Conservation (phyloP, 2,888 invertebrate species). For the Apamea crenata region DNA sequence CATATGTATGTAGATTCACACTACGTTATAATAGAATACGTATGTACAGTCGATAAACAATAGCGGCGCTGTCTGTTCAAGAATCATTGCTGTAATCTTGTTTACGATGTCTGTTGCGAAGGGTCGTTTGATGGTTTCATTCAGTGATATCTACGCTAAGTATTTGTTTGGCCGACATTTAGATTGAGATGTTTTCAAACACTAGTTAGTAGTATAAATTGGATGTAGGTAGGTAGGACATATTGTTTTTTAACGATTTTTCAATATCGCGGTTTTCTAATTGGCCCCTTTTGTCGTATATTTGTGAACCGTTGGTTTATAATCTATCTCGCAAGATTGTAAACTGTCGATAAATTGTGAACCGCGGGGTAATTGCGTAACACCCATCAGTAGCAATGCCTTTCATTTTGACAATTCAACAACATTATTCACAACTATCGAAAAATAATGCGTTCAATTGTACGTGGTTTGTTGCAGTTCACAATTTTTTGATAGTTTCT, state of each 20-base stretch:
- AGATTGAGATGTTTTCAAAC: conserved; percentile 10
- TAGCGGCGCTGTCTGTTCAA: conserved; percentile 34
- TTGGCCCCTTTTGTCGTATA: not conserved
- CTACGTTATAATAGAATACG: conserved; percentile 11
- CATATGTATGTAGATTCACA: conserved; percentile 3
- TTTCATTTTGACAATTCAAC: not conserved
- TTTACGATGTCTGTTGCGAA: conserved; percentile 40
- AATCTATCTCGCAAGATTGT: not conserved
- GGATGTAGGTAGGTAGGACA: not conserved
- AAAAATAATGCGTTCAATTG: not conserved
- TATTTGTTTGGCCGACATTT: conserved; percentile 24
- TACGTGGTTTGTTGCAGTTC: not conserved
- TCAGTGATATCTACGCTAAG: conserved; percentile 10
- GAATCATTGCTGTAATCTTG: conserved; percentile 45
- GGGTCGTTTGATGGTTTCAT: conserved; percentile 43
- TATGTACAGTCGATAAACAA: conserved; percentile 35
- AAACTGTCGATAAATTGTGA: not conserved
- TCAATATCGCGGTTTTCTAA: not conserved
- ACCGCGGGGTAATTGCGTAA: not conserved
- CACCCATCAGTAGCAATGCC: not conserved
- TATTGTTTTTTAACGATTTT: not conserved
- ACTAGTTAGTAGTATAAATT: not conserved
- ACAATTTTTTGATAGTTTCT: not conserved
- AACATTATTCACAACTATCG: not conserved
- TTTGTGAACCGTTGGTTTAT: not conserved